Conservation (phyloP, 2,113 vertebrate genomes). For the Rynchops niger region DNA sequence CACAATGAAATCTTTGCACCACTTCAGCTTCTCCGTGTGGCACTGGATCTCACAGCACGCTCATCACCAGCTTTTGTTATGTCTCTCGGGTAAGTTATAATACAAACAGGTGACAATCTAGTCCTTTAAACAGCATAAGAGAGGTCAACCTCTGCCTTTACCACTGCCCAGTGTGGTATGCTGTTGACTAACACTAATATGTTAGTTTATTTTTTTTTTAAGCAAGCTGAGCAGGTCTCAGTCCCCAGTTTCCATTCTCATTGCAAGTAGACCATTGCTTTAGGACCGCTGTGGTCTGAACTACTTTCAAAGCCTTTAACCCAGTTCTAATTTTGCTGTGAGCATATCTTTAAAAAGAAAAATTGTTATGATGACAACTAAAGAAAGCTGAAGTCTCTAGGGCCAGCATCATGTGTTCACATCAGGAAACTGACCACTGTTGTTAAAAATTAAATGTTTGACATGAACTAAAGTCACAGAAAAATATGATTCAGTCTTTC, state of each 20-base stretch:
- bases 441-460: slow-evolving; percentile 62
- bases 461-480: slow-evolving; percentile 47
- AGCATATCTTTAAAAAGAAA: slow-evolving; percentile 39
- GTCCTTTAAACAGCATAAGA: not conserved
- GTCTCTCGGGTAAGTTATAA: not conserved
- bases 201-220: not conserved
- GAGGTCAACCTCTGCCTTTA: not conserved
- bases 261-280: not conserved
- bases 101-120: not conserved
- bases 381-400: slow-evolving; percentile 44
- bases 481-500: slow-evolving; percentile 59
- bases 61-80: not conserved
- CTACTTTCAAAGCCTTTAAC: slow-evolving; percentile 40
- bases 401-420: not conserved
- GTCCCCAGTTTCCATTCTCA: not conserved
- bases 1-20: not conserved
- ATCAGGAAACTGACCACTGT: slow-evolving; percentile 44
- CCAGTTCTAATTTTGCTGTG: slow-evolving; percentile 37
- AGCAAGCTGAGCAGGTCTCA: not conserved
- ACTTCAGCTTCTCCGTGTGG: not conserved
- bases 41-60: not conserved
- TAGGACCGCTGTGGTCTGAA: slow-evolving; percentile 20
- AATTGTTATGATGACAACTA: slow-evolving; percentile 36
- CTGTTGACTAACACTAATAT: not conserved
- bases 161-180: not conserved